A percentile compares a stretch with the other conserved stretches of the same genome.
phyloP scores from a whole-genome alignment of 2,888 invertebrate genomes.

The Melinaea menophilus region DNA sequence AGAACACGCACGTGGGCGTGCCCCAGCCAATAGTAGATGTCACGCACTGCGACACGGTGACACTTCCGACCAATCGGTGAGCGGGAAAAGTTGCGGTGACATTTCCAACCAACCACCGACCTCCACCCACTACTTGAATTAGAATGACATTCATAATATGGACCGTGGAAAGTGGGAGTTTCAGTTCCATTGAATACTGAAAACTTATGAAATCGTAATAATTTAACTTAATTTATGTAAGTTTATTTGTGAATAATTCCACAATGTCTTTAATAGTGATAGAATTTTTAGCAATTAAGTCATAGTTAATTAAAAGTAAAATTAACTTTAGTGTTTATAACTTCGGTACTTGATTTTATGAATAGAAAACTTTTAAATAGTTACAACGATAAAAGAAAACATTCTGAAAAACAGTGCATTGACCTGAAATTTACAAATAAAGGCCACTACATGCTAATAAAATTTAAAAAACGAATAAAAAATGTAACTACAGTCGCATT shows the following conservation, averaged over 20 bases:
- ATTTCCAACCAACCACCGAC: constrained; percentile 57
- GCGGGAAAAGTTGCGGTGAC: constrained; percentile 55
- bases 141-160: constrained; percentile 20
- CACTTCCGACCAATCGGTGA: constrained; percentile 64
- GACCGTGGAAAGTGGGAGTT: constrained; percentile 18
- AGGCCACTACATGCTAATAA: too few relatives aligned
- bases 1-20: constrained; percentile 55
- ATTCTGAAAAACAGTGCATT: too few relatives aligned
- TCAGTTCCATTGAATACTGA: constrained; percentile 4
- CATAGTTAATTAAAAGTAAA: too few relatives aligned
- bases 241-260: too few relatives aligned
- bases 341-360: too few relatives aligned
- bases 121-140: constrained; percentile 49
- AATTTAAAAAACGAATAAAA: not conserved
- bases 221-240: too few relatives aligned
- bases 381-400: too few relatives aligned
- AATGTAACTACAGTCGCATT: not conserved
- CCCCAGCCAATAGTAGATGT: constrained; percentile 62
- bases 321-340: too few relatives aligned
- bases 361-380: too few relatives aligned
- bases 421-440: too few relatives aligned
- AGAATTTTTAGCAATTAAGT: too few relatives aligned
- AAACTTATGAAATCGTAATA: constrained; percentile 12
- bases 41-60: constrained; percentile 71
- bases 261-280: too few relatives aligned